These are phyloP conservation scores for Lordiphosa clarofinis DNA, from an alignment of 1,140 invertebrate genomes.

Conservation along the genomic window DNA sequence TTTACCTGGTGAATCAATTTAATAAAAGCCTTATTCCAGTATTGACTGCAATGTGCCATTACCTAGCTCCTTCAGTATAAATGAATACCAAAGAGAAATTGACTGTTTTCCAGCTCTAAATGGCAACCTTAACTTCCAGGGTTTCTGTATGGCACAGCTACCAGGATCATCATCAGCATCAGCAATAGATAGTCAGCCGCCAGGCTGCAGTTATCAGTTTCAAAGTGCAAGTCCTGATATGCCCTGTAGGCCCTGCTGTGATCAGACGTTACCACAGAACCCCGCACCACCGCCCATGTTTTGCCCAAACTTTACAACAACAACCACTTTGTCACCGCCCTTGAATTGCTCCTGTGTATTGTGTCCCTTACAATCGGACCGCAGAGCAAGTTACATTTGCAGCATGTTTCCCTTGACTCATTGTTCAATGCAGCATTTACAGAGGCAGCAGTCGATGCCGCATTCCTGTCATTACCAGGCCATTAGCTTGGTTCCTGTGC, in stretches of 20 bases:
- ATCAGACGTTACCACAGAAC: neutral
- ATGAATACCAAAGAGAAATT: constrained; percentile 24
- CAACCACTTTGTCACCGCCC: neutral
- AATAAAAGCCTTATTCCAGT: constrained; percentile 9
- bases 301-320: constrained; percentile 5
- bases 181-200: constrained; percentile 2
- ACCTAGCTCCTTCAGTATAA: constrained; percentile 37
- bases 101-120: constrained; percentile 8
- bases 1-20: too few species aligned
- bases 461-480: constrained; percentile 14
- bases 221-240: constrained; percentile 4
- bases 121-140: constrained; percentile 6
- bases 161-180: neutral
- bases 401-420: neutral
- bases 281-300: constrained; percentile 11
- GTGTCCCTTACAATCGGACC: constrained; percentile 7
- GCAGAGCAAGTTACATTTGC: constrained; percentile 4
- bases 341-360: constrained; percentile 1
- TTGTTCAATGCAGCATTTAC: too few species aligned
- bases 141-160: neutral
- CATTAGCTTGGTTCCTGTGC: constrained; percentile 15
- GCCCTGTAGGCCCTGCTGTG: constrained; percentile 3
- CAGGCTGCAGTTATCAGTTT: constrained; percentile 7
- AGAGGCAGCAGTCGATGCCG: constrained; percentile 4
- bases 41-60: constrained; percentile 57